Evolutionary conservation across 2,113 vertebrate species (phyloP).

Genomic region (Tonatia bakeri): DNA sequence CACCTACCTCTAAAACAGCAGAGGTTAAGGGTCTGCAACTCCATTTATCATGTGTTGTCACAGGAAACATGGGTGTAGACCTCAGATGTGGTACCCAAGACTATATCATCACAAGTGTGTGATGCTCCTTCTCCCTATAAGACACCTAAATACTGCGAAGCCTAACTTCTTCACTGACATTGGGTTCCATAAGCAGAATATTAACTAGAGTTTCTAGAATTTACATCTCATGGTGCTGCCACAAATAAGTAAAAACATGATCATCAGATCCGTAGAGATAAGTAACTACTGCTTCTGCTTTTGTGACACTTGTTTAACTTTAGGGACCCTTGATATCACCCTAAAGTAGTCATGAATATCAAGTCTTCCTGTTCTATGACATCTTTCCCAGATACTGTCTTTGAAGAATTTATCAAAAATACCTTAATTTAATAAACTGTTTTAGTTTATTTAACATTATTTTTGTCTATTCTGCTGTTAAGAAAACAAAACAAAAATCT

Average conservation of each 20-base stretch:
- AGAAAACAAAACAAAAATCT: neutral
- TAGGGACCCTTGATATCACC: neutral
- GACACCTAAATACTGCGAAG: too few relatives aligned
- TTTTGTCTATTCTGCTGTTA: neutral
- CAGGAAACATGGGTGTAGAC: neutral
- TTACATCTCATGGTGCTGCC: neutral
- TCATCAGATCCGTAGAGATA: neutral
- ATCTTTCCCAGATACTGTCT: neutral
- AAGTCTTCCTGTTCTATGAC: neutral
- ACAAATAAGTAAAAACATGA: rapidly evolving
- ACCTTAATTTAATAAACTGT: neutral
- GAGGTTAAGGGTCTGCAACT: neutral
- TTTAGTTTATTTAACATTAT: slow-evolving; percentile 1
- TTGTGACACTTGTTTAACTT: neutral
- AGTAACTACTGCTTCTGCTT: neutral
- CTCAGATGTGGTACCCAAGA: neutral
- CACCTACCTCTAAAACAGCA: neutral
- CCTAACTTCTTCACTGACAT: neutral
- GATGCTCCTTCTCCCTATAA: neutral
- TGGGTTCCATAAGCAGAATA: neutral
- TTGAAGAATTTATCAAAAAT: neutral
- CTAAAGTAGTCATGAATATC: too few relatives aligned
- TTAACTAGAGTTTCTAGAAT: neutral
- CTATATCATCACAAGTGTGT: rapidly evolving
- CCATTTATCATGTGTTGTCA: neutral